Evolutionary conservation across 2,113 vertebrate species (phyloP).

Genomic region (Centropus bengalensis): DNA sequence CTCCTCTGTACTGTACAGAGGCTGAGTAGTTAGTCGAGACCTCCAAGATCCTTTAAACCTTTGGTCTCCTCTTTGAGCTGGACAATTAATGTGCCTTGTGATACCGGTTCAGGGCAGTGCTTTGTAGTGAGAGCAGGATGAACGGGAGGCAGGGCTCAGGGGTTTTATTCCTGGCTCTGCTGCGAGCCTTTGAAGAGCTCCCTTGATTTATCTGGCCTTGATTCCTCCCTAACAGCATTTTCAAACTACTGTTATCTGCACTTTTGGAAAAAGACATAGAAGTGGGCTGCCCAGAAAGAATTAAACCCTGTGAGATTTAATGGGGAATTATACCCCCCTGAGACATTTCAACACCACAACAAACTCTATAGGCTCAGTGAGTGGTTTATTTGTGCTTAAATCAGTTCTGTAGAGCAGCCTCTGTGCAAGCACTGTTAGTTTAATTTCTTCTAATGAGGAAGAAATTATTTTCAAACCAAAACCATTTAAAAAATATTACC

Average conservation of each 20-base stretch:
- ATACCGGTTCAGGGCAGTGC: conserved; percentile 14
- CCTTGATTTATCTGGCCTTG: conserved; percentile 40
- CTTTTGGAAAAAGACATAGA: background rate
- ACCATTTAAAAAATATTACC: background rate
- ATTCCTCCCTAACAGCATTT: conserved; percentile 14
- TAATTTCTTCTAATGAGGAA: background rate
- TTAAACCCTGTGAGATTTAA: background rate
- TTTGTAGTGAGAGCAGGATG: conserved; percentile 8
- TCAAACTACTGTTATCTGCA: background rate
- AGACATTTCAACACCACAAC: background rate
- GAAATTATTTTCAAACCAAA: background rate
- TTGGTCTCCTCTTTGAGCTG: conserved; percentile 22
- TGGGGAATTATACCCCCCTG: background rate
- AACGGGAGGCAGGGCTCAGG: background rate
- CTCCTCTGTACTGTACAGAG: background rate
- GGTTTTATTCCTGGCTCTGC: conserved; percentile 28
- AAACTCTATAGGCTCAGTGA: background rate
- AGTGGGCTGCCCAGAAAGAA: background rate
- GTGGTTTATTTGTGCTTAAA: background rate
- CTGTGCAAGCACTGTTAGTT: background rate
- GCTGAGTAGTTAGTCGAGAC: background rate
- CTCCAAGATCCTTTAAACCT: conserved; percentile 5
- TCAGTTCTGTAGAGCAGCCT: background rate
- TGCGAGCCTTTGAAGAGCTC: conserved; percentile 48
- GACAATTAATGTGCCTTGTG: conserved; percentile 47